Base-by-base conservation (phyloP, 2,113 vertebrate genomes). In the Myiozetetes cayanensis region DNA sequence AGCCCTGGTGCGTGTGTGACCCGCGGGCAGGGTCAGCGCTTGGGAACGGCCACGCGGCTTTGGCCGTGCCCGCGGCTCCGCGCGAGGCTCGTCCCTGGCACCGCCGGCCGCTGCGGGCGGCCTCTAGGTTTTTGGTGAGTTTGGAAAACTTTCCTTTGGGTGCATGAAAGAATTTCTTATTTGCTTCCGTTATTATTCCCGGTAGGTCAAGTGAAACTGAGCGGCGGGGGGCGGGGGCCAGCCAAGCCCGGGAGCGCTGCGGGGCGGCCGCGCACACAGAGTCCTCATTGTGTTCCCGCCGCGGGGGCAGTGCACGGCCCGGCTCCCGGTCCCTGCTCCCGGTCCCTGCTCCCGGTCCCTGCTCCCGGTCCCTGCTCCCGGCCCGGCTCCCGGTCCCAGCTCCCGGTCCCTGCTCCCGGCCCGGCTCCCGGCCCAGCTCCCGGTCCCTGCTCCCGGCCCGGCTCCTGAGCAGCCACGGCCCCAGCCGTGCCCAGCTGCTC, bases 131-230 rank as follows among this genome's bases (percentile, higher is more conserved):
- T 80, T 90, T 7, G 49, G 84, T 91, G 89, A 90, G 82, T 87
- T 91, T 86, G 88, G 68, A 81, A 93, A 92, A 87, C 83, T 84
- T 85, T 90, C 82, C 58, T 68, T 79, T 20, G 50, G 43, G 63
- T 82, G 59, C 30, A 16, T 62, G 85, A 87, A 96, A 89, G 90
- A 80, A 90, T 94, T 86, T 74, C 87, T 73, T 43, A 68, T 86
- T 94, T 73, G 94, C 91, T 95, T 67, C 94, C 59, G 70, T 95
- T 92, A 95, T 96, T 96, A 96, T 97, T 97, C 96, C 91, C 85
- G 62, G 93, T 89, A 97, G 96, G 97, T 97, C 96, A 97, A 93
- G 90, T 93, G 95, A 93, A 96, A 95, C 88, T 56, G 94, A 71
- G 86, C 19, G 17, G 92, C 24, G 39, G 75, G 89, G 89, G 77